These are phyloP conservation scores for Lagorchestes hirsutus DNA, from an alignment of 2,797 vertebrate genomes.

Conservation along the genomic window DNA sequence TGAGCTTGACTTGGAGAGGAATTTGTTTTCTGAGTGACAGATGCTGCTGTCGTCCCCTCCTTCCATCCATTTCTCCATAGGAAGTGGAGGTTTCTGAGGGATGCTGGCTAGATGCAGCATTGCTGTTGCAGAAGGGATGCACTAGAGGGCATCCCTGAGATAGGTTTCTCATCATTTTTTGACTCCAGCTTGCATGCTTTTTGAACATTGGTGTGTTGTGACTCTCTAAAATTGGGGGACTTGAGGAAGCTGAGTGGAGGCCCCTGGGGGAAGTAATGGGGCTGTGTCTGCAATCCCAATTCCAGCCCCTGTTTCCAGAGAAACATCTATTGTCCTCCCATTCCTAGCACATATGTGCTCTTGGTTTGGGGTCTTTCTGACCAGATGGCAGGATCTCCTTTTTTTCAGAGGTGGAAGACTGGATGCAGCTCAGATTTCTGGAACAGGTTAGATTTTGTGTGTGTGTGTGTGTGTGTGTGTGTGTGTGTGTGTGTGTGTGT, in stretches of 20 bases:
- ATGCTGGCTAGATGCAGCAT: neutral
- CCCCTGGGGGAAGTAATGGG: slow-evolving; percentile 26
- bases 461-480: slow-evolving; percentile 41
- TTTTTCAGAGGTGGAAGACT: slow-evolving; percentile 52
- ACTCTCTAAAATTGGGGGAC: slow-evolving; percentile 51
- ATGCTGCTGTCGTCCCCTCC: neutral
- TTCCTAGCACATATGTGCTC: slow-evolving; percentile 31
- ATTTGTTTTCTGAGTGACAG: slow-evolving; percentile 39
- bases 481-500: neutral
- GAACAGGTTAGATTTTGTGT: slow-evolving; percentile 22
- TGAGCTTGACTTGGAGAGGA: slow-evolving; percentile 36
- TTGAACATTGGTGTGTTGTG: slow-evolving; percentile 58
- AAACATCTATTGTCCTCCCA: slow-evolving; percentile 10
- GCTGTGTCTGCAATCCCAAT: slow-evolving; percentile 18
- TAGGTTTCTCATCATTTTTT: slow-evolving; percentile 3
- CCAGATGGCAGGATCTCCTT: slow-evolving; percentile 56
- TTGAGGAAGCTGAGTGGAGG: slow-evolving; percentile 20
- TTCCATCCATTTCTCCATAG: slow-evolving; percentile 14
- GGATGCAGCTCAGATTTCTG: slow-evolving; percentile 41
- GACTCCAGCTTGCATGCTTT: neutral
- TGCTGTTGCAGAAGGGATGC: neutral
- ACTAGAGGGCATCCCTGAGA: slow-evolving; percentile 81
- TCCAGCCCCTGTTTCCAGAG: neutral
- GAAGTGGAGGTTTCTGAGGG: neutral
- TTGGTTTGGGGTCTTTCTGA: slow-evolving; percentile 15